These are phyloP conservation scores for Proterorhinus semilunaris DNA, from an alignment of 2,113 vertebrate genomes.

Conservation along the genomic window DNA sequence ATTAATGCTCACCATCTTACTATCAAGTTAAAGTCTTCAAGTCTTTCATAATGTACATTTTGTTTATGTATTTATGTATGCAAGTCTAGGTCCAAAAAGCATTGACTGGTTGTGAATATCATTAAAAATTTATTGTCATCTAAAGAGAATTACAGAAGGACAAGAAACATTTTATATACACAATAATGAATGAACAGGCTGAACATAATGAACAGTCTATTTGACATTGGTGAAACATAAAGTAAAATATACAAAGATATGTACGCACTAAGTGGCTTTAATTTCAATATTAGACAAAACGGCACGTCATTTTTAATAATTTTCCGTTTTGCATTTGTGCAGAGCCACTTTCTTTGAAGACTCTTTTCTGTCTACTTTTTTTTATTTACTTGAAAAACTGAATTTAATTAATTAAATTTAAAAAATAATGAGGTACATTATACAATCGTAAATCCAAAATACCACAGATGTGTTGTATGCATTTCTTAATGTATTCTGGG, in stretches of 20 bases:
- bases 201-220: neutral
- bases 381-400: no score
- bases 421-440: slow-evolving; percentile 19
- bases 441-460: slow-evolving; percentile 41
- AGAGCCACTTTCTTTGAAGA: no score
- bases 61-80: neutral
- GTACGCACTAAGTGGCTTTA: neutral
- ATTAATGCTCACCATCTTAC: no score
- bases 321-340: neutral
- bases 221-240: neutral
- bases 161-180: slow-evolving; percentile 46
- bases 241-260: neutral
- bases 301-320: no score
- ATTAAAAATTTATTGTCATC: slow-evolving; percentile 46
- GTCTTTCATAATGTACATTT: no score
- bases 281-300: no score
- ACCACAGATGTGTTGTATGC: slow-evolving; percentile 26
- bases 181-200: slow-evolving; percentile 31
- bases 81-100: neutral
- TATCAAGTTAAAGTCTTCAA: no score
- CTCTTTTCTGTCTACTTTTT: no score
- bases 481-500: slow-evolving; percentile 37
- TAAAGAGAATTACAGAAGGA: slow-evolving; percentile 40
- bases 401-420: neutral
- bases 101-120: slow-evolving; percentile 44